Conservation (phyloP, 2,113 vertebrate genomes). For the Nycticryphes semicollaris region DNA sequence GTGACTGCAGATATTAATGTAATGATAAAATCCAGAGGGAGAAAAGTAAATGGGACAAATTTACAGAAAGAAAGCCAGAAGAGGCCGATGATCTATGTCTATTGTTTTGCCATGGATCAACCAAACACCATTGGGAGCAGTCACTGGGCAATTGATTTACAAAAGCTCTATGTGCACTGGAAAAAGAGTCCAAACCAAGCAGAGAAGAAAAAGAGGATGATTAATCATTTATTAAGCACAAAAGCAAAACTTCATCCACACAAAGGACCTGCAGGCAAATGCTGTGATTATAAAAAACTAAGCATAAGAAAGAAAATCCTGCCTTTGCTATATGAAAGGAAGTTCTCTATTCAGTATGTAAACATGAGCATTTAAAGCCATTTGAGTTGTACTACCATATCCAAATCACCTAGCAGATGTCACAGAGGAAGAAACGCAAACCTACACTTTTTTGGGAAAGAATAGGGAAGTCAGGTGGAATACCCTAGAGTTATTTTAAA, state of each 20-base stretch:
- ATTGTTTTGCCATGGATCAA: not conserved
- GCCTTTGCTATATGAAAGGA: not conserved
- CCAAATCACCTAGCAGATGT: not conserved
- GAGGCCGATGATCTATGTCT: not conserved
- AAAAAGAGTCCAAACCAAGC: constrained; percentile 3
- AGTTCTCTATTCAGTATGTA: not conserved
- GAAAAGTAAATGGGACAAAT: constrained; percentile 22
- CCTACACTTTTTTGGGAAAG: not conserved
- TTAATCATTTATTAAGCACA: constrained; percentile 13
- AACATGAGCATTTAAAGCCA: not conserved
- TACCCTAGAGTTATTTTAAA: not conserved
- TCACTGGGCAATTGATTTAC: not conserved
- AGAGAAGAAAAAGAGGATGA: not conserved
- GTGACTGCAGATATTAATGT: not conserved
- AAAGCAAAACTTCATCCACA: not conserved
- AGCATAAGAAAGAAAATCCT: not conserved
- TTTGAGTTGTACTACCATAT: not conserved
- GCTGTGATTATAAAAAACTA: not conserved
- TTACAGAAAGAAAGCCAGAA: not conserved
- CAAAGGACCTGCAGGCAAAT: not conserved
- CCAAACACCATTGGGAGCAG: not conserved
- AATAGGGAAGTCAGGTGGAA: not conserved
- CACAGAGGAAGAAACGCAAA: not conserved
- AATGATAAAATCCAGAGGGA: not conserved
- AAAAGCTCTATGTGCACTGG: not conserved